Evolutionary conservation across 2,797 vertebrate genomes (phyloP), one percentile per base, ranked within the genome.

Genomic region (Trachurus trachurus): DNA sequence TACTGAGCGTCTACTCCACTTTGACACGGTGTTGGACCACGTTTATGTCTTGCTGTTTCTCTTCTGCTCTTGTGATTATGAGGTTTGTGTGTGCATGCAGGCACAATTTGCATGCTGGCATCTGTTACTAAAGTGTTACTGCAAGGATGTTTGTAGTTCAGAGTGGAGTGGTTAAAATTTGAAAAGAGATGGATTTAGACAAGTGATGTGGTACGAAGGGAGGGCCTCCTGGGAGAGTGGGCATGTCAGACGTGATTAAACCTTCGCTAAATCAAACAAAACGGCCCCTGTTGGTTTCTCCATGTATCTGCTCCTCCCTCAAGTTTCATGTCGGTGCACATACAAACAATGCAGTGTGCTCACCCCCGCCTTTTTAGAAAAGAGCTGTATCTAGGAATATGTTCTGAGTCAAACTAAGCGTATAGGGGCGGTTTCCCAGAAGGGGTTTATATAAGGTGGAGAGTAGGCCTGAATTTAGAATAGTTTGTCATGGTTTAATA

Each of bases 211-310:
- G 69, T 76, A 58, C 31, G 15, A 68, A 67, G 72, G 67, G 66
- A 34, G 10, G 19, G 59, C 71, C 76, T 85, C 74, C 47, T 72
- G 74, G 72, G 83, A 85, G 50, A 88, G 76, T 75, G 67, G 66
- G 67, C 66, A 71, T 78, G 85, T 87, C 78, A 74, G 63, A 76
- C 66, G 72, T 90, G 78, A 85, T 90, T 89, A 89, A 71, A 54
- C 60, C 64, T 80, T 85, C 64, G 8, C 66, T 63, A 76, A 89
- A 89, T 87, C 81, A 81, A 75, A 81, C 79, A 81, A 83, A 87
- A 87, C 84, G 86, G 71, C 78, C 82, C 56, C 70, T 81, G 73
- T 83, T 73, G 49, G 67, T 75, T 70, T 76, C 71, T 78, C 58
- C 73, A 78, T 82, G 49, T 78, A 52, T 68, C 70, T 77, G 62